Evolutionary conservation across 2,797 vertebrate genomes (phyloP).

Genomic region (Dipus sagitta): DNA sequence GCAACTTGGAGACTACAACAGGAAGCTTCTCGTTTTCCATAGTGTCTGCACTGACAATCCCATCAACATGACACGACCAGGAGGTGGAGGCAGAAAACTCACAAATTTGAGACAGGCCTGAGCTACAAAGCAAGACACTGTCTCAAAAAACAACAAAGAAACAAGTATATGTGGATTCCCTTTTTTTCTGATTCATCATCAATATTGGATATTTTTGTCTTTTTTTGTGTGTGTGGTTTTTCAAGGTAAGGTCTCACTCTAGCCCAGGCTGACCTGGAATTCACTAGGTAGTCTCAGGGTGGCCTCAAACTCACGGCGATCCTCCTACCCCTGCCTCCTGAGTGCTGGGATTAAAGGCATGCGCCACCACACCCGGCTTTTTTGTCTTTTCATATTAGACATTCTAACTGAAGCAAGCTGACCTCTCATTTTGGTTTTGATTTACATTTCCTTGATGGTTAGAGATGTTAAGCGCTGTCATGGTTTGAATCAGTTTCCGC

Average conservation of each 20-base stretch:
- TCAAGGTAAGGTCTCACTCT: no score
- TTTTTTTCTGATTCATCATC: not conserved
- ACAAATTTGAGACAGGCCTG: not conserved
- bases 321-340: no score
- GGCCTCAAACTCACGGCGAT: no score
- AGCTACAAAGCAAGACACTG: not conserved
- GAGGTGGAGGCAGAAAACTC: not conserved
- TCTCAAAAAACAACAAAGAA: not conserved
- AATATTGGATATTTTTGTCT: not conserved
- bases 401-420: not conserved
- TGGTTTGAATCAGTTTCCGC: no score
- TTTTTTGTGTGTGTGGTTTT: no score
- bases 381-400: not conserved
- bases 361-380: no score
- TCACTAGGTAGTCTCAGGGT: no score
- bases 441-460: not conserved
- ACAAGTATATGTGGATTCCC: not conserved
- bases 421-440: not conserved
- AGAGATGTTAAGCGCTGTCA: not conserved
- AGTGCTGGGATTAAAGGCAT: no score
- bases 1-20: no score
- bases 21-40: not conserved
- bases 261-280: no score
- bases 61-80: not conserved
- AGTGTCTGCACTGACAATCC: not conserved